A percentile compares a stretch with the other conserved stretches of the same genome.
These are phyloP conservation scores for Papilio demoleus DNA, from an alignment of 2,888 invertebrate genomes.

Conservation along the genomic window DNA sequence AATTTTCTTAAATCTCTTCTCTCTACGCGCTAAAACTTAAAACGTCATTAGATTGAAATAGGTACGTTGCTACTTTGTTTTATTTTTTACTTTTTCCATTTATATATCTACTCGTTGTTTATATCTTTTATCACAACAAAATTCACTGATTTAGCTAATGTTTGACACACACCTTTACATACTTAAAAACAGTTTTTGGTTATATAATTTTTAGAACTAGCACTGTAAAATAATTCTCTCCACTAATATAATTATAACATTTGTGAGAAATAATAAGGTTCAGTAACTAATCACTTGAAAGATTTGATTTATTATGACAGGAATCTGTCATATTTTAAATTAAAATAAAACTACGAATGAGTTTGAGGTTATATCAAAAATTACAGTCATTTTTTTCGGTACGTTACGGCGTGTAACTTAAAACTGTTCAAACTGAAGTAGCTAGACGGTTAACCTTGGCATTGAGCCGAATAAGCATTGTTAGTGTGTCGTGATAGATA, in stretches of 20 bases:
- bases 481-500: constrained; percentile 20
- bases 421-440: constrained; percentile 1
- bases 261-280: too few species aligned
- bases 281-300: constrained; percentile 2
- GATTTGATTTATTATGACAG: not conserved
- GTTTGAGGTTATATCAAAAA: not conserved
- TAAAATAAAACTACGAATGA: not conserved
- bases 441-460: constrained; percentile 32
- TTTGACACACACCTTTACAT: not conserved
- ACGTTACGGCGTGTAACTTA: constrained; percentile 10
- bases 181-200: not conserved
- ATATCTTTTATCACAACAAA: not conserved
- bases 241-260: too few species aligned
- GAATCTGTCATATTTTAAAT: not conserved
- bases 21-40: not conserved
- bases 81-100: not conserved
- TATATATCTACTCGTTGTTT: not conserved
- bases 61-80: not conserved
- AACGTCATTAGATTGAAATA: not conserved
- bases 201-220: not conserved
- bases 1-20: not conserved
- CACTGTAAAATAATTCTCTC: not conserved
- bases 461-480: constrained; percentile 22
- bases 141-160: not conserved
- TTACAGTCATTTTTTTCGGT: too few species aligned